These are phyloP conservation scores for Oenanthe melanoleuca DNA, from an alignment of 2,113 vertebrate genomes.

Conservation along the genomic window DNA sequence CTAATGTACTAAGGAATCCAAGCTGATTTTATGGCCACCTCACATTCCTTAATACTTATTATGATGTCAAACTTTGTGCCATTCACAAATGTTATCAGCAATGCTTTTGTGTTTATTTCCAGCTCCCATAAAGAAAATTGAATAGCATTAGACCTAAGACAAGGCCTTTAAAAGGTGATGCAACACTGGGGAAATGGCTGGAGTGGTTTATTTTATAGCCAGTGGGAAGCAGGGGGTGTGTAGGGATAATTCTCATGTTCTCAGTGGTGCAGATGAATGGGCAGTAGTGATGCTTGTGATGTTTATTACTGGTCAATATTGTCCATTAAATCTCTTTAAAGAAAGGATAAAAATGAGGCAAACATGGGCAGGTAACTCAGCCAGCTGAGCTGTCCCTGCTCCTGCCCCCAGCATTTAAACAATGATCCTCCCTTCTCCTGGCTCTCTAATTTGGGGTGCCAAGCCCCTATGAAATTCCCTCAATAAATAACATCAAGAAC, in stretches of 20 bases:
- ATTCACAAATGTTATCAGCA: background rate
- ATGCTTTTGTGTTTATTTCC: background rate
- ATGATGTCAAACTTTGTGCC: constrained; percentile 14
- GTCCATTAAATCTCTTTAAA: background rate
- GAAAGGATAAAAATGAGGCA: background rate
- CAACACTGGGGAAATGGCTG: background rate
- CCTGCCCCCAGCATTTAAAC: background rate
- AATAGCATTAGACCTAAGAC: background rate
- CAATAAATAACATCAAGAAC: background rate
- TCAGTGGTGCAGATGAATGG: background rate
- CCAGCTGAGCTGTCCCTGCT: background rate
- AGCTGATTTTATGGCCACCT: background rate
- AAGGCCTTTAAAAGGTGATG: background rate
- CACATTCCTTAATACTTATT: background rate
- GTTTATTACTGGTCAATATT: background rate
- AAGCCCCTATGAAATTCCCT: background rate
- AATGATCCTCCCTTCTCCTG: background rate
- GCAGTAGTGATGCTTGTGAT: background rate
- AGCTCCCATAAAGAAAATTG: background rate
- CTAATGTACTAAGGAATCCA: constrained; percentile 29
- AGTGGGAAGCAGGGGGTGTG: background rate
- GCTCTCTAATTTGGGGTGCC: background rate
- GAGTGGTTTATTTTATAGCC: background rate
- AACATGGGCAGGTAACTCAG: background rate
- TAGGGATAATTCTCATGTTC: background rate